A percentile compares a stretch with the other conserved stretches of the same genome.
Evolutionary conservation across 2,113 vertebrate genomes (phyloP).

Genomic region (rat (Rattus norvegicus)): GRCr8 NC_086023.1:111160501-111161000

Average conservation of each 20-base stretch:
- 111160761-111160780: neutral
- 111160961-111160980: conserved; percentile 8
- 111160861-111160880: conserved; percentile 34
- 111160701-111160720: conserved; percentile 1
- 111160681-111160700: conserved; percentile 43
- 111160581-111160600: conserved; percentile 15
- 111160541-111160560: neutral
- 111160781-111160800: neutral
- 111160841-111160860: neutral
- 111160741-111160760: neutral
- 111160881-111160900: conserved; percentile 49
- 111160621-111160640: neutral
- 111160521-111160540: neutral
- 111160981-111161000: neutral
- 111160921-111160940: neutral
- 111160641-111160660: neutral
- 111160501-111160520: neutral
- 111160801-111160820: neutral
- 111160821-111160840: neutral
- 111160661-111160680: neutral
- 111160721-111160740: neutral
- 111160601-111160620: neutral
- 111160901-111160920: neutral
- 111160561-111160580: neutral
- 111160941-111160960: conserved; percentile 16